These are phyloP conservation scores for Aurelia sp. DNA, from an alignment of 30 jellyfish, hydroid and myxozoan species.

Conservation along the genomic window DNA sequence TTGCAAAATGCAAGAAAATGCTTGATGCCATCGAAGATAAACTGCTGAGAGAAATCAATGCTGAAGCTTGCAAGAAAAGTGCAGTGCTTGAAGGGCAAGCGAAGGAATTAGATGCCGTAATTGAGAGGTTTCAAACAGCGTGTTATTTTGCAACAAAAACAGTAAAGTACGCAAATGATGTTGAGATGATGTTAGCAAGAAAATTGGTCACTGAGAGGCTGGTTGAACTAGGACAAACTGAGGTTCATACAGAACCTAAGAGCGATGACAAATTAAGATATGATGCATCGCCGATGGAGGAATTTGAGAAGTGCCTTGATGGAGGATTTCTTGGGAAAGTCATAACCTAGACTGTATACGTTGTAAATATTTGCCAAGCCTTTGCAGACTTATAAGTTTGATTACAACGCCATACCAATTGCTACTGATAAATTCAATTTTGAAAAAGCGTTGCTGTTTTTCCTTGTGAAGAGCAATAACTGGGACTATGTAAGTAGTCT, in stretches of 20 bases:
- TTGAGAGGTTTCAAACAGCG: conserved; percentile 31
- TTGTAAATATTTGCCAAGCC: too few relatives aligned
- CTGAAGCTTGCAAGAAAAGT: conserved; percentile 18
- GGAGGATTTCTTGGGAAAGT: conserved; percentile 10
- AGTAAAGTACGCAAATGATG: conserved; percentile 31
- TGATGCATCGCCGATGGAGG: not conserved
- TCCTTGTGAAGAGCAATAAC: too few relatives aligned
- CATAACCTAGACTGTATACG: not conserved
- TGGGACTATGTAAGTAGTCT: too few relatives aligned
- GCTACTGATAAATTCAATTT: too few relatives aligned
- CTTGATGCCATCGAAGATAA: conserved; percentile 31
- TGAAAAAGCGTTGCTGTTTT: too few relatives aligned
- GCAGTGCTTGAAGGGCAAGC: conserved; percentile 23
- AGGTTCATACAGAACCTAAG: conserved; percentile 3
- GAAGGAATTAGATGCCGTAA: not conserved
- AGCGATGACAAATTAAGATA: conserved; percentile 13
- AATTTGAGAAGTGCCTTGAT: not conserved
- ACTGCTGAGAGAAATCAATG: conserved; percentile 15
- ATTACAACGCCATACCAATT: too few relatives aligned
- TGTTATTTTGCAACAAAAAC: conserved; percentile 6
- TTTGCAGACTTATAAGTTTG: too few relatives aligned
- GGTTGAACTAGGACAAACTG: not conserved
- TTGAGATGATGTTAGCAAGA: conserved; percentile 32
- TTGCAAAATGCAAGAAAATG: conserved; percentile 8
- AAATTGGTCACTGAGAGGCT: conserved; percentile 19